Conservation (phyloP, 2,113 vertebrate genomes). For the Ophthalmolycus amberensis region DNA sequence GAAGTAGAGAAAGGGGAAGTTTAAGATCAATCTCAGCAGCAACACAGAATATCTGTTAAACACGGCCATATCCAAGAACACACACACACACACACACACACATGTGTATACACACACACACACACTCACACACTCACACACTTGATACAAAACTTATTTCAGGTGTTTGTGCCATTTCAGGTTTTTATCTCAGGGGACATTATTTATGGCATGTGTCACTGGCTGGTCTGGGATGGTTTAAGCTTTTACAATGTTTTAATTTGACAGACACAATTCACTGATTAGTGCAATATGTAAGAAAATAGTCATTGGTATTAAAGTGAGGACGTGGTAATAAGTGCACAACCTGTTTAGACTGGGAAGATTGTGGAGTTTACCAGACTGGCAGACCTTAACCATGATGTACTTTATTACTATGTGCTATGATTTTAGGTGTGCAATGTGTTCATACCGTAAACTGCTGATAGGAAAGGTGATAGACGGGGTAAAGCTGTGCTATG, state of each 20-base stretch:
- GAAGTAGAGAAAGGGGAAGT: not conserved
- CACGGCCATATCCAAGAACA: constrained; percentile 16
- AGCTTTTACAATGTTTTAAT: not conserved
- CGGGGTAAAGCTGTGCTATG: not conserved
- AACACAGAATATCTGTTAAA: constrained; percentile 19
- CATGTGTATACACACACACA: not conserved
- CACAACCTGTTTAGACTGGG: constrained; percentile 1
- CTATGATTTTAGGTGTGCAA: constrained; percentile 1
- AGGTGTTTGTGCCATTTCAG: constrained; percentile 48
- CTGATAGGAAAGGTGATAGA: not conserved
- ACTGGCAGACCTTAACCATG: constrained; percentile 6
- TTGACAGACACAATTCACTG: not conserved
- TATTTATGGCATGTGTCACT: constrained; percentile 20
- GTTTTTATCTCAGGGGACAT: constrained; percentile 58
- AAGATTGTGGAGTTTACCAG: not conserved
- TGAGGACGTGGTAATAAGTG: not conserved
- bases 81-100: not conserved
- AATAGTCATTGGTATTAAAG: not conserved
- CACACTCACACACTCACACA: not conserved
- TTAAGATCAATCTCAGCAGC: not conserved
- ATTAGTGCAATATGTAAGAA: not conserved
- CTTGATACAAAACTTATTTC: constrained; percentile 8
- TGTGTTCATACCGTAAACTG: constrained; percentile 8
- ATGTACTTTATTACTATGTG: constrained; percentile 13
- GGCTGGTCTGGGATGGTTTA: constrained; percentile 3